Percentiles rank a stretch among this genome's conserved stretches.
These are phyloP conservation scores for Arrhopalites spinosus DNA, from an alignment of 2,888 invertebrate genomes.

Conservation along the genomic window DNA sequence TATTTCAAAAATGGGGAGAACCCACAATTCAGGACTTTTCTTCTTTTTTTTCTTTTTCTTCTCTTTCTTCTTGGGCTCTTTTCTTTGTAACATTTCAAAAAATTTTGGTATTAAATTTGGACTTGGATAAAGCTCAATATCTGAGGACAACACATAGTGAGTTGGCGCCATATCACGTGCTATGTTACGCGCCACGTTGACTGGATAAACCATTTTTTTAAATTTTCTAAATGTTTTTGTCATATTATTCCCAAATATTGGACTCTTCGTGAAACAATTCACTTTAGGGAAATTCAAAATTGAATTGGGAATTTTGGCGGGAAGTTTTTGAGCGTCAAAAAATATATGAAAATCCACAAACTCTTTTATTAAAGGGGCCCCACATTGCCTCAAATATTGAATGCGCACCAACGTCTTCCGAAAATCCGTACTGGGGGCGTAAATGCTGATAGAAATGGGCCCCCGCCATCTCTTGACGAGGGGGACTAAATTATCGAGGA, in stretches of 20 bases:
- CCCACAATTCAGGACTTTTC: slow-evolving; percentile 73
- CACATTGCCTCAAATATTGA: slow-evolving; percentile 78
- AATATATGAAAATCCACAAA: slow-evolving; percentile 87
- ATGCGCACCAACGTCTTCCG: slow-evolving; percentile 77
- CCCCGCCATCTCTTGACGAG: slow-evolving; percentile 85
- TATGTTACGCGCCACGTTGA: slow-evolving; percentile 86
- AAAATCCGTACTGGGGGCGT: slow-evolving; percentile 84
- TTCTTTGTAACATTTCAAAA: slow-evolving; percentile 69
- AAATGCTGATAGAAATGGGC: slow-evolving; percentile 83
- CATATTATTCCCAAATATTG: background rate
- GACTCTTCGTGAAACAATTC: background rate
- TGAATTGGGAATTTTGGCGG: slow-evolving; percentile 61
- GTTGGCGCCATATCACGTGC: slow-evolving; percentile 83
- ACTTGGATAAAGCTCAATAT: slow-evolving; percentile 89
- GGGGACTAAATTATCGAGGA: slow-evolving; percentile 84
- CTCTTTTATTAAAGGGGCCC: slow-evolving; percentile 71
- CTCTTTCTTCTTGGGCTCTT: no score
- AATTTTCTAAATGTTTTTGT: slow-evolving; percentile 66
- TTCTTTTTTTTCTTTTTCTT: background rate
- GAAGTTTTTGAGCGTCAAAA: slow-evolving; percentile 70
- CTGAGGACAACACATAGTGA: slow-evolving; percentile 81
- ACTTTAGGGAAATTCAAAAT: background rate
- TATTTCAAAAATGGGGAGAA: slow-evolving; percentile 87
- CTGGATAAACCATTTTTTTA: slow-evolving; percentile 82
- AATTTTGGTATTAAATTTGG: slow-evolving; percentile 80